A percentile compares a stretch with the other conserved stretches of the same genome.
Conservation (phyloP, 2,888 invertebrate genomes). For the Drosophila mulleri region DNA sequence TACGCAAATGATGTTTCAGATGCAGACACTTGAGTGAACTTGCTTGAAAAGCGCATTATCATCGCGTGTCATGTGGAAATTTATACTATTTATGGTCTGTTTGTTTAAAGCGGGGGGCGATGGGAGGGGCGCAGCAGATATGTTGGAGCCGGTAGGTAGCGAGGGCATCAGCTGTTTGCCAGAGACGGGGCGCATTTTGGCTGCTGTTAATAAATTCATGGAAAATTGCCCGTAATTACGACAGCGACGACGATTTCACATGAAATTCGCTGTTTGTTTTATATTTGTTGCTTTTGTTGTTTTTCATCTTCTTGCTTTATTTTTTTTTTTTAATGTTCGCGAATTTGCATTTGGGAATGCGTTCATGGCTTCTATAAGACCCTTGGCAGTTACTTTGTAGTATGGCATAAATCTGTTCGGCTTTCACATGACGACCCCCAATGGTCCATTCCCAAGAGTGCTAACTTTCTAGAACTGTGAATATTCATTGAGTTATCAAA, state of each 20-base stretch:
- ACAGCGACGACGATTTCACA: slow-evolving; percentile 67
- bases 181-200: slow-evolving; percentile 23
- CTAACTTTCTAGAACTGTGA: slow-evolving; percentile 45
- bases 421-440: slow-evolving; percentile 57
- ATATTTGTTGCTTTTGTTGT: background rate
- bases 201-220: slow-evolving; percentile 75
- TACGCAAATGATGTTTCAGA: slow-evolving; percentile 78
- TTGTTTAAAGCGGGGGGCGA: slow-evolving; percentile 55
- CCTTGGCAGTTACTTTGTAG: slow-evolving; percentile 37
- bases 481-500: slow-evolving; percentile 68
- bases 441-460: slow-evolving; percentile 59
- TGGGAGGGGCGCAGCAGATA: background rate
- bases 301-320: background rate
- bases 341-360: slow-evolving; percentile 67
- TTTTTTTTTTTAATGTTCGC: slow-evolving; percentile 13
- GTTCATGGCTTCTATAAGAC: slow-evolving; percentile 1
- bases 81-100: slow-evolving; percentile 79
- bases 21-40: slow-evolving; percentile 53
- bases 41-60: slow-evolving; percentile 78
- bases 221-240: slow-evolving; percentile 78
- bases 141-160: background rate
- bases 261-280: slow-evolving; percentile 54
- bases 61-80: slow-evolving; percentile 82
- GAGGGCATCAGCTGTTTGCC: slow-evolving; percentile 13
- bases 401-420: slow-evolving; percentile 55